These are phyloP conservation scores for Muschampia plurimacula DNA, from an alignment of 2,888 invertebrate species.

Conservation along the genomic window DNA sequence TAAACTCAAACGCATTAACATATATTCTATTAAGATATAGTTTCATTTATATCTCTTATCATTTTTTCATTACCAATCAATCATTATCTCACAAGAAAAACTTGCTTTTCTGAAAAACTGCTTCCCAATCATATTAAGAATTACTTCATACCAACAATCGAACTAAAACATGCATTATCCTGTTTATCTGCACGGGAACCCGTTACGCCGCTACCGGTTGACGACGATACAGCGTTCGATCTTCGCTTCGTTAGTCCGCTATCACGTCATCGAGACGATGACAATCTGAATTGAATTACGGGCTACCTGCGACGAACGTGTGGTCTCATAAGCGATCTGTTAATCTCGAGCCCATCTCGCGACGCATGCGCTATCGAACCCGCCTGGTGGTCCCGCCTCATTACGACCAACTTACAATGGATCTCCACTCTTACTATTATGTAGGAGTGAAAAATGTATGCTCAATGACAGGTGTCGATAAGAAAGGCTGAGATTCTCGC, in stretches of 20 bases:
- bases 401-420: constrained; percentile 70
- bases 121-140: neutral
- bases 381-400: constrained; percentile 81
- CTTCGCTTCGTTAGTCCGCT: constrained; percentile 80
- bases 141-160: neutral
- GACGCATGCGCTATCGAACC: constrained; percentile 75
- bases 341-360: constrained; percentile 79
- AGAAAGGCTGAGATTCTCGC: constrained; percentile 48
- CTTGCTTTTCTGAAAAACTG: no score
- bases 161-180: constrained; percentile 23
- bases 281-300: constrained; percentile 85
- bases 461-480: constrained; percentile 80
- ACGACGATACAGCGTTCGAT: constrained; percentile 57
- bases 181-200: constrained; percentile 49
- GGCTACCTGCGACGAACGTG: constrained; percentile 82
- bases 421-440: constrained; percentile 64
- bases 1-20: no score
- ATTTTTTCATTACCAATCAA: no score
- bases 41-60: no score
- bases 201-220: constrained; percentile 71
- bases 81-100: no score
- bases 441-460: constrained; percentile 79
- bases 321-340: constrained; percentile 78
- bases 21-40: no score
- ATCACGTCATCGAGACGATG: constrained; percentile 82